Evolutionary conservation across 2,888 invertebrate species (phyloP).

Genomic region (Venusia cambrica): DNA sequence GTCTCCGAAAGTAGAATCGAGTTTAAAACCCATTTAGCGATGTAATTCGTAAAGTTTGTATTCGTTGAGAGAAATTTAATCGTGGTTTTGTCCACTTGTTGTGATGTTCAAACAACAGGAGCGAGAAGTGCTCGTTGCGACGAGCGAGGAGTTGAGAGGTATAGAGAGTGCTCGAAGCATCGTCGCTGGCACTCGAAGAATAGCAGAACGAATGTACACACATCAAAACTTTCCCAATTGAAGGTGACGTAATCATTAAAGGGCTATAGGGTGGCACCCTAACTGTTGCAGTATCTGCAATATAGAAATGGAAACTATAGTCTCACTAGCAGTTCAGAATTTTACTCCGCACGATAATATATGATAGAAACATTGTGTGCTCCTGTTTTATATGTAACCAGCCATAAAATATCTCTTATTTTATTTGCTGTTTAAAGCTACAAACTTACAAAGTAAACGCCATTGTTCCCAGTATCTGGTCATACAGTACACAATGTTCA

Average conservation of each 20-base stretch:
- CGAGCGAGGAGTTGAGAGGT: slow-evolving; percentile 55
- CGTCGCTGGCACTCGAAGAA: slow-evolving; percentile 55
- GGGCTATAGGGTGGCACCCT: slow-evolving; percentile 47
- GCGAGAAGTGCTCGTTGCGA: slow-evolving; percentile 56
- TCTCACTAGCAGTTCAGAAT: too few species aligned
- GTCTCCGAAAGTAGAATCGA: slow-evolving; percentile 22
- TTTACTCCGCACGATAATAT: too few species aligned
- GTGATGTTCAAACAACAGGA: slow-evolving; percentile 67
- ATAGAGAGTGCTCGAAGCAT: slow-evolving; percentile 60
- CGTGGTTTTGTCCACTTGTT: slow-evolving; percentile 60
- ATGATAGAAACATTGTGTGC: too few species aligned
- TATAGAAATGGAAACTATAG: slow-evolving; percentile 33
- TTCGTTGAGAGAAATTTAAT: slow-evolving; percentile 51
- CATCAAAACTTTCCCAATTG: slow-evolving; percentile 73
- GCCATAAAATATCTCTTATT: slow-evolving; percentile 1
- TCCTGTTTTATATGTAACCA: too few species aligned
- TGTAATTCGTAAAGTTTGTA: slow-evolving; percentile 31
- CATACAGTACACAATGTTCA: slow-evolving; percentile 44
- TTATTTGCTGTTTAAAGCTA: neutral
- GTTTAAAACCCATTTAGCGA: slow-evolving; percentile 27
- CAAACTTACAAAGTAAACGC: slow-evolving; percentile 36
- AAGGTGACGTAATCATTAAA: slow-evolving; percentile 66
- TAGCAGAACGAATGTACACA: slow-evolving; percentile 67
- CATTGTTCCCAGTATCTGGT: slow-evolving; percentile 50
- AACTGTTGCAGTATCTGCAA: slow-evolving; percentile 38